Percentiles rank a stretch among this genome's conserved stretches.
Conservation (phyloP, 2,113 vertebrate genomes). For the Mormyrus lacerda region DNA sequence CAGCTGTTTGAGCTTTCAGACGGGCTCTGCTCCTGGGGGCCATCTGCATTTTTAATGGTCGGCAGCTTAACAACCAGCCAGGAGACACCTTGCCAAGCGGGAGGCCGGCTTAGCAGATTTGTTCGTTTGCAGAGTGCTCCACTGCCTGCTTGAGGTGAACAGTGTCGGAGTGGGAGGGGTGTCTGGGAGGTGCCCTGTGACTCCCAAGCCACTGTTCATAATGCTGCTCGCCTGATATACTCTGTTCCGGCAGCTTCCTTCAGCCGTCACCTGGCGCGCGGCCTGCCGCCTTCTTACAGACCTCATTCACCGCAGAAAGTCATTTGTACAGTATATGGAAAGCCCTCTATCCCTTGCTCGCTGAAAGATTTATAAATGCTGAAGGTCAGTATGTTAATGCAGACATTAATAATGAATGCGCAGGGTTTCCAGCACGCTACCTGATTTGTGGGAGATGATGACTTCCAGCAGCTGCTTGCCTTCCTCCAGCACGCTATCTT, state of each 20-base stretch:
- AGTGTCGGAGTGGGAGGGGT: conserved; percentile 14
- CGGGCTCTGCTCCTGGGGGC: conserved; percentile 18
- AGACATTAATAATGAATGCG: conserved; percentile 98
- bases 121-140: conserved; percentile 31
- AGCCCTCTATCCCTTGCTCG: conserved; percentile 36
- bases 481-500: conserved; percentile 88
- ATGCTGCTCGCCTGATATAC: conserved; percentile 34
- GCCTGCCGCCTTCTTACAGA: conserved; percentile 20
- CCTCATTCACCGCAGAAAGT: conserved; percentile 34
- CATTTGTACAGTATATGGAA: conserved; percentile 34
- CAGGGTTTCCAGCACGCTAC: conserved; percentile 73
- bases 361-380: conserved; percentile 91
- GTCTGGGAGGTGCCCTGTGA: conserved; percentile 35
- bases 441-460: conserved; percentile 92
- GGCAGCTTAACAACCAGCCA: conserved; percentile 34
- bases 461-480: conserved; percentile 80
- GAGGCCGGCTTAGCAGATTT: conserved; percentile 43
- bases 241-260: background rate
- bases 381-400: conserved; percentile 98
- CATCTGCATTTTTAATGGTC: conserved; percentile 48
- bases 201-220: conserved; percentile 39
- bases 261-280: background rate
- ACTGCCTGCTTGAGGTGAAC: conserved; percentile 35
- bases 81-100: conserved; percentile 29
- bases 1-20: conserved; percentile 15